Base-by-base conservation (phyloP, 2,888 invertebrate species). In the Plagodis pulveraria region DNA sequence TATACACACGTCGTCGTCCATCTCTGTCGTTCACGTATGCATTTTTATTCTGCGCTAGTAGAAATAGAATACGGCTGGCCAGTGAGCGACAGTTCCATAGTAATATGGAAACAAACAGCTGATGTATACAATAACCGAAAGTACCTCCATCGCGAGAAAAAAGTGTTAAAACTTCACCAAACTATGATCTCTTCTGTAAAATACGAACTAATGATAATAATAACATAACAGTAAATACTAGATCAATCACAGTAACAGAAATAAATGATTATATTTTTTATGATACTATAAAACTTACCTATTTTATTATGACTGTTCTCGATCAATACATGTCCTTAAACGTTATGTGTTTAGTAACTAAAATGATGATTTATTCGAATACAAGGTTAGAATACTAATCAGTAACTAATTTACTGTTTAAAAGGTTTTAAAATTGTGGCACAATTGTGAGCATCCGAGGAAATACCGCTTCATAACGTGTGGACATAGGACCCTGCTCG, bases 401-500 rank as follows among this genome's bases (percentile, higher is more conserved):
- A 76, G 77, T 83, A 80, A 73, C 87, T 88, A 81, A 62, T 79
- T 79, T 80, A 87, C 77, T 73, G 77, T 76, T 83, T 86, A 84
- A 76, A 81, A 80, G 69, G 45, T 78, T 83, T n/a, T 83, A 76
- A 81, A 76, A 77, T 74, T 78, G 84, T 91, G 91, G 91, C 91
- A 91, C 91, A 89, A 83, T 78, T 76, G 89, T 91, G 91, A 91
- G 91, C 91, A 83, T 89, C 84, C 80, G 80, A 81, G 74, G 81
- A 81, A 80, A 77, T 76, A 77, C 76, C 81, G 77, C 76, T 53
- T 35, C 11, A 50, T 52, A 67, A 77, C 73, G 75, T 74, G 71
- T 82, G 84, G 82, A 83, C 80, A 72, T 73, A 76, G 75, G 81
- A 85, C 89, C 90, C 89, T 89, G 89, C 87, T 89, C 88, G 77